phyloP scores from a whole-genome alignment of 2,888 invertebrate genomes.

The Muscina levida region DNA sequence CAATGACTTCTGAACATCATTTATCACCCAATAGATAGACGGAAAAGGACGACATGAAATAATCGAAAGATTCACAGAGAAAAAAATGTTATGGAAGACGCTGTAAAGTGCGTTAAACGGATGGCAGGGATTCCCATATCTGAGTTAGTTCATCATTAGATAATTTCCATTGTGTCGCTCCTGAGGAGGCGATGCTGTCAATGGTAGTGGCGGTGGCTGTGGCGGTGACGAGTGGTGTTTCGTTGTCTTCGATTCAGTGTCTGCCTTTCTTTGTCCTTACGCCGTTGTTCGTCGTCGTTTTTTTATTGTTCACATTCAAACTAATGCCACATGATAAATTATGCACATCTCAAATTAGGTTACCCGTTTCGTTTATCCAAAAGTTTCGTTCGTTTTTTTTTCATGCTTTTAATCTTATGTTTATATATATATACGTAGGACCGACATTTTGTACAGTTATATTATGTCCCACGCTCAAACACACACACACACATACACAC shows the following conservation, averaged over 20 bases:
- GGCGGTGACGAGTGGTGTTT: background rate
- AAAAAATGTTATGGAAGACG: background rate
- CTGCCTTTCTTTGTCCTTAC: background rate
- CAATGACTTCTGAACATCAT: slow-evolving; percentile 60
- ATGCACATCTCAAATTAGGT: slow-evolving; percentile 60
- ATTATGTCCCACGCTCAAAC: too few species aligned
- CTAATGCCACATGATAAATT: slow-evolving; percentile 67
- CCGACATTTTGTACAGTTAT: slow-evolving; percentile 23
- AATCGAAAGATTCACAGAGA: background rate
- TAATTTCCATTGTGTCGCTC: slow-evolving; percentile 43
- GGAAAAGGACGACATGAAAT: background rate
- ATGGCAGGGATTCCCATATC: slow-evolving; percentile 22
- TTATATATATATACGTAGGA: background rate
- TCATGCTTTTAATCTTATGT: slow-evolving; percentile 1
- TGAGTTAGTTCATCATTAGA: slow-evolving; percentile 32
- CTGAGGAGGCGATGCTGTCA: background rate
- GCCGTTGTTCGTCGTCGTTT: slow-evolving; percentile 27
- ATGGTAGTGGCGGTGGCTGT: background rate
- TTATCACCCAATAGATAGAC: slow-evolving; percentile 46
- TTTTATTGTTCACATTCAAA: slow-evolving; percentile 54
- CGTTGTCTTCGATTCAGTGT: background rate
- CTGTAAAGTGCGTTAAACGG: background rate
- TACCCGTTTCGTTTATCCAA: slow-evolving; percentile 37
- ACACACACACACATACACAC: background rate
- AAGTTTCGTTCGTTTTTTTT: background rate